Evolutionary conservation across 2,888 invertebrate species (phyloP).

Genomic region (Agelastica alni): DNA sequence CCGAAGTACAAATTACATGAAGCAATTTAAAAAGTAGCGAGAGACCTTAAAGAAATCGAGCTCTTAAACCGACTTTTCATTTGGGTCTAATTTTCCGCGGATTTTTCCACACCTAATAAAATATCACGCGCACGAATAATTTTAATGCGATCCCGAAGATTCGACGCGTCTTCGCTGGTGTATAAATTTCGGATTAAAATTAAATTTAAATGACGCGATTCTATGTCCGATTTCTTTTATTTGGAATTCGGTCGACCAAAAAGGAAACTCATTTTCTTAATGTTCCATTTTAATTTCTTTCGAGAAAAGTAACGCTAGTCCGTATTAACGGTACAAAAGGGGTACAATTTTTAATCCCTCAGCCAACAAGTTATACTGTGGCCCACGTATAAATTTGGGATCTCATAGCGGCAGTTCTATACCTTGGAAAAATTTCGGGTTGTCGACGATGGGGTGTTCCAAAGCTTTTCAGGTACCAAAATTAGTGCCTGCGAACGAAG

Average conservation of each 20-base stretch:
- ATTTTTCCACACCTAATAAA: slow-evolving; percentile 51
- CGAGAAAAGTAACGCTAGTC: slow-evolving; percentile 14
- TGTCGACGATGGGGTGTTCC: too few relatives aligned
- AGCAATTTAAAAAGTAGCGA: slow-evolving; percentile 54
- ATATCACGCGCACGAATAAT: slow-evolving; percentile 58
- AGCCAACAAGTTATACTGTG: too few relatives aligned
- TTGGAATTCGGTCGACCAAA: slow-evolving; percentile 5
- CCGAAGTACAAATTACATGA: slow-evolving; percentile 56
- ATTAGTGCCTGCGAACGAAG: too few relatives aligned
- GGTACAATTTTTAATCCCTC: too few relatives aligned
- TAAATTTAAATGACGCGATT: slow-evolving; percentile 48
- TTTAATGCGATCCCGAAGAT: slow-evolving; percentile 57
- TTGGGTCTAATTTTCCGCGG: slow-evolving; percentile 45
- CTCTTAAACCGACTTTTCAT: slow-evolving; percentile 43
- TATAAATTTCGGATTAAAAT: slow-evolving; percentile 52
- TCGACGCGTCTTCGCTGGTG: slow-evolving; percentile 55
- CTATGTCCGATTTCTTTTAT: slow-evolving; percentile 35
- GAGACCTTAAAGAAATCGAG: slow-evolving; percentile 44
- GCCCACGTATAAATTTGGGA: too few relatives aligned
- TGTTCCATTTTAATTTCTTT: slow-evolving; percentile 33
- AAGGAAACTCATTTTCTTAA: slow-evolving; percentile 36
- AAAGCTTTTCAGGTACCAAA: too few relatives aligned
- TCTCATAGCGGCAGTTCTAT: too few relatives aligned
- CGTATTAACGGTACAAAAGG: too few relatives aligned
- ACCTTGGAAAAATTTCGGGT: too few relatives aligned